These are phyloP conservation scores for Mus spretus DNA, from an alignment of 2,797 vertebrate genomes.

Conservation along the genomic window DNA sequence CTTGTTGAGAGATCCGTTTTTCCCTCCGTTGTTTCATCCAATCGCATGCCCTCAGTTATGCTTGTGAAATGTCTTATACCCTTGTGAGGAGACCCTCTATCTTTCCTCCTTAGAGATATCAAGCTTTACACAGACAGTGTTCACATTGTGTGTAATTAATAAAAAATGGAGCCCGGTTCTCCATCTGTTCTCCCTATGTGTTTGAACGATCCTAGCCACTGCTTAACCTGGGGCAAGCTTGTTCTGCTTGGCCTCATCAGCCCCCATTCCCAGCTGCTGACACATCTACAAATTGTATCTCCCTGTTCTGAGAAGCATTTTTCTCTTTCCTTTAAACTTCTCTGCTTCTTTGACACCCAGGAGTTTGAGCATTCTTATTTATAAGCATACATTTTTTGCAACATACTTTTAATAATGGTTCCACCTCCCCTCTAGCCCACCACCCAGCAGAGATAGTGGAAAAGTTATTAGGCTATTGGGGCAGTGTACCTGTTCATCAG, in stretches of 20 bases:
- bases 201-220: background rate
- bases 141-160: conserved; percentile 12
- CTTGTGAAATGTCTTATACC: background rate
- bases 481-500: background rate
- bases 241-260: background rate
- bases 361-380: background rate
- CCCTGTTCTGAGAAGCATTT: background rate
- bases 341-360: background rate
- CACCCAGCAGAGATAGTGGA: background rate
- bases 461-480: background rate
- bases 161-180: background rate
- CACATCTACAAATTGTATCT: background rate
- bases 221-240: background rate
- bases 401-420: background rate
- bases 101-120: background rate
- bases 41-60: background rate
- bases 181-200: conserved; percentile 1
- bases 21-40: background rate
- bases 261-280: background rate
- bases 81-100: background rate
- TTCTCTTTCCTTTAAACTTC: background rate
- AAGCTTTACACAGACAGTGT: background rate
- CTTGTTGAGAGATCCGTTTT: background rate
- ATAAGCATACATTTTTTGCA: background rate
- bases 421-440: background rate